These are phyloP conservation scores for Nephrotoma appendiculata DNA, from an alignment of 2,888 invertebrate species.

Conservation along the genomic window DNA sequence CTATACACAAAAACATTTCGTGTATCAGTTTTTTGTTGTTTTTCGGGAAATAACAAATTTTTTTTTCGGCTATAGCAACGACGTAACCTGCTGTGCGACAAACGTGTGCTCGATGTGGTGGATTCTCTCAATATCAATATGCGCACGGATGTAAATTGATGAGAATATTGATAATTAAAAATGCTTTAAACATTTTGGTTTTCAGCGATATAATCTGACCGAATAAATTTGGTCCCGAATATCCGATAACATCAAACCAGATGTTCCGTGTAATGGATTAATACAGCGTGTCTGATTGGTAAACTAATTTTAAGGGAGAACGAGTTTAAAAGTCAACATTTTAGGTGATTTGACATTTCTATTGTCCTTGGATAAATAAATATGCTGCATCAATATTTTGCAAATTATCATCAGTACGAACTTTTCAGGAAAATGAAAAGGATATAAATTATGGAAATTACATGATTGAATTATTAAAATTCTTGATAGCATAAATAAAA, in stretches of 20 bases:
- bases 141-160: neutral
- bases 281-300: neutral
- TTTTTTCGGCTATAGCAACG: neutral
- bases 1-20: neutral
- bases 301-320: neutral
- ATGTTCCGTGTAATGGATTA: neutral
- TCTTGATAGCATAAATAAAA: neutral
- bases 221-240: neutral
- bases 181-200: neutral
- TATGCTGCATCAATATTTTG: neutral
- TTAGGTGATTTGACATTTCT: neutral
- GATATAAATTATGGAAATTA: neutral
- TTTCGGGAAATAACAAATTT: neutral
- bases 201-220: neutral
- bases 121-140: neutral
- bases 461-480: neutral
- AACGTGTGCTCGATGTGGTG: neutral
- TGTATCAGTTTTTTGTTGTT: neutral
- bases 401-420: neutral
- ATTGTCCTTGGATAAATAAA: neutral
- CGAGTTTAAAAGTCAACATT: too few species aligned
- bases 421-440: neutral
- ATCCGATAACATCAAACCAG: neutral
- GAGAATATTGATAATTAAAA: constrained; percentile 2
- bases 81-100: neutral